phyloP scores from a whole-genome alignment of 2,113 vertebrate genomes.

The Eublepharis macularius region DNA sequence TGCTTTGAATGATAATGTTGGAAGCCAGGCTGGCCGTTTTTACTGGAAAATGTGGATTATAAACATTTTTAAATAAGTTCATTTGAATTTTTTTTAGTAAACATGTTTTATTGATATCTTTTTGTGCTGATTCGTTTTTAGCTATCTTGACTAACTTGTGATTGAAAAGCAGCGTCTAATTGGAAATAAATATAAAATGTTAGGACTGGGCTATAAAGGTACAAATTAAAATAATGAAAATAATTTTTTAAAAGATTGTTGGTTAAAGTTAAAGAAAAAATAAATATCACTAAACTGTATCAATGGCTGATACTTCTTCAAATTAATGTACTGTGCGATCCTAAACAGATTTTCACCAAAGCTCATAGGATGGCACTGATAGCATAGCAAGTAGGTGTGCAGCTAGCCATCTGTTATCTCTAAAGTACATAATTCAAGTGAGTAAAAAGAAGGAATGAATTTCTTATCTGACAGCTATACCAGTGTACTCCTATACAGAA shows the following conservation, averaged over 20 bases:
- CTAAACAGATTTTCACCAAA: too few species aligned
- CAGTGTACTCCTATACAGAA: neutral
- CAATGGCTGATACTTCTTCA: neutral
- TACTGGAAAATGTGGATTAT: too few species aligned
- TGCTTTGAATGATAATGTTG: too few species aligned
- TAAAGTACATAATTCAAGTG: neutral
- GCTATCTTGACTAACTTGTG: neutral
- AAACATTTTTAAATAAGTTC: too few species aligned
- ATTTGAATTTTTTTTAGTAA: neutral
- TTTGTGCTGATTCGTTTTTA: neutral
- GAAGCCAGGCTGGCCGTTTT: too few species aligned
- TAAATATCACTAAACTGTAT: too few species aligned
- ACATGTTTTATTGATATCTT: neutral
- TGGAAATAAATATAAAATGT: neutral
- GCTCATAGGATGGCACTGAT: too few species aligned
- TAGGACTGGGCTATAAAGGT: neutral
- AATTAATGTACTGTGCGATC: neutral
- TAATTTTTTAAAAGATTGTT: neutral
- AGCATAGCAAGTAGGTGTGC: neutral
- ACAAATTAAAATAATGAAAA: neutral
- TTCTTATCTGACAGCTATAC: neutral
- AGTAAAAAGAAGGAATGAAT: neutral
- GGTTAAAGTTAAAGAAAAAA: neutral
- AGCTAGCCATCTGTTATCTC: neutral
- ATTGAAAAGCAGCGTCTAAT: neutral